A percentile compares a stretch with the other conserved stretches of the same genome.
Evolutionary conservation across 2,113 vertebrate species (phyloP).

Genomic region (Haemorhous mexicanus): DNA sequence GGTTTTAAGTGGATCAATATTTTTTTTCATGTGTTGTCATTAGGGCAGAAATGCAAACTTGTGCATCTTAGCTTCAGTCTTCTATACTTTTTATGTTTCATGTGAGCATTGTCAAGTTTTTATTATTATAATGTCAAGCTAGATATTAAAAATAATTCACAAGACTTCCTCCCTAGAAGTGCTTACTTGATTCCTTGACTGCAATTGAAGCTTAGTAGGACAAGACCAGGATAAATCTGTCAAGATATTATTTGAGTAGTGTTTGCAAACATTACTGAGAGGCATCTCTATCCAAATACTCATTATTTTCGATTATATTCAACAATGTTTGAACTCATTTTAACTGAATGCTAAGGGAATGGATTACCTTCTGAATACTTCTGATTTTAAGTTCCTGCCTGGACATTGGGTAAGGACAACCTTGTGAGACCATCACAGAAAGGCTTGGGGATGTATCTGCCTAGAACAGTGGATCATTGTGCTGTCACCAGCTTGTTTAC

Average conservation of each 20-base stretch:
- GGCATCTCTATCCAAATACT: neutral
- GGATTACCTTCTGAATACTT: neutral
- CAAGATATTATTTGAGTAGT: neutral
- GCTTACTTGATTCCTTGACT: neutral
- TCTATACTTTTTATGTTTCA: neutral
- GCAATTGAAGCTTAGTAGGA: neutral
- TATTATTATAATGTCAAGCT: neutral
- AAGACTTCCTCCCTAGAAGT: neutral
- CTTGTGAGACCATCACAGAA: neutral
- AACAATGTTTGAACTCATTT: neutral
- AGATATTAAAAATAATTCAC: neutral
- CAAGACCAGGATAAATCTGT: neutral
- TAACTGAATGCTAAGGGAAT: neutral
- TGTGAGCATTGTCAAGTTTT: neutral
- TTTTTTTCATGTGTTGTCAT: neutral
- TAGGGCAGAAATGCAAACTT: neutral
- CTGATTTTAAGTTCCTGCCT: neutral
- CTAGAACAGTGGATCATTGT: neutral
- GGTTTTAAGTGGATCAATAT: neutral
- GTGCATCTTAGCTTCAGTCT: neutral
- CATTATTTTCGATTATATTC: neutral
- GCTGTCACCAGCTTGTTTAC: neutral
- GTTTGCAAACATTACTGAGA: neutral
- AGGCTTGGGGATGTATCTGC: neutral
- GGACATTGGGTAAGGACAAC: fast-evolving